Conservation (phyloP, 2,797 vertebrate genomes). For the Helicolenus hilgendorfi region DNA sequence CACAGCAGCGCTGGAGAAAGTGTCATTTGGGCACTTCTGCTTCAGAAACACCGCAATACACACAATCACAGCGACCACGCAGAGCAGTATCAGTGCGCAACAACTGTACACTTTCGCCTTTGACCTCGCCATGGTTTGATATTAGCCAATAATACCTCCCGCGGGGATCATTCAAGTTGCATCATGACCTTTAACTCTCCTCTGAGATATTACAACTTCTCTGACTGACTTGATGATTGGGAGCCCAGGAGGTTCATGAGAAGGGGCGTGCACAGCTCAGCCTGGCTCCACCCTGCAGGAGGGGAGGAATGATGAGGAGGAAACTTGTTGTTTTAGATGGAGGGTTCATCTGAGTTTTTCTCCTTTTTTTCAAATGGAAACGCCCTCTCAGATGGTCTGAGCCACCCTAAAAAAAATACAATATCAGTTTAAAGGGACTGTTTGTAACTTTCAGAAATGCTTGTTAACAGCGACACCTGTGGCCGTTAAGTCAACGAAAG, state of each 20-base stretch:
- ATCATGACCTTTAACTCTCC: not conserved
- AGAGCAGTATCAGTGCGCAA: conserved; percentile 55
- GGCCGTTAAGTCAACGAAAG: too few species aligned
- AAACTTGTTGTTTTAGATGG: too few species aligned
- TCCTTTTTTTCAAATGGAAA: too few species aligned
- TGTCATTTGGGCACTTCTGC: conserved; percentile 48
- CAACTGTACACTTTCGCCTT: conserved; percentile 62
- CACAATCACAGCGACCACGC: conserved; percentile 37
- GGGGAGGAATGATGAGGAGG: not conserved
- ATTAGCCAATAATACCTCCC: not conserved
- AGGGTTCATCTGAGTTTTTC: too few species aligned
- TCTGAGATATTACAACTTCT: not conserved
- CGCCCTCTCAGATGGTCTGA: too few species aligned
- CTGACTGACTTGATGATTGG: not conserved
- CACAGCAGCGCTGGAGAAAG: conserved; percentile 79
- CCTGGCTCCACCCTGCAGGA: conserved; percentile 43
- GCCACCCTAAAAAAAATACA: too few species aligned
- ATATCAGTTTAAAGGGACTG: too few species aligned
- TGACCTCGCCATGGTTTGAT: conserved; percentile 66
- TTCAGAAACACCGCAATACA: conserved; percentile 23
- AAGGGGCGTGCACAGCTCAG: not conserved
- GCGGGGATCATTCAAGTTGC: not conserved
- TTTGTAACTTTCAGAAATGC: too few species aligned
- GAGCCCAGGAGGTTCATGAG: not conserved
- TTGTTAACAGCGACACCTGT: too few species aligned